Evolutionary conservation across 2,113 vertebrate genomes (phyloP), one percentile per base, ranked within the genome.

Genomic region (Tachysurus vachellii): DNA sequence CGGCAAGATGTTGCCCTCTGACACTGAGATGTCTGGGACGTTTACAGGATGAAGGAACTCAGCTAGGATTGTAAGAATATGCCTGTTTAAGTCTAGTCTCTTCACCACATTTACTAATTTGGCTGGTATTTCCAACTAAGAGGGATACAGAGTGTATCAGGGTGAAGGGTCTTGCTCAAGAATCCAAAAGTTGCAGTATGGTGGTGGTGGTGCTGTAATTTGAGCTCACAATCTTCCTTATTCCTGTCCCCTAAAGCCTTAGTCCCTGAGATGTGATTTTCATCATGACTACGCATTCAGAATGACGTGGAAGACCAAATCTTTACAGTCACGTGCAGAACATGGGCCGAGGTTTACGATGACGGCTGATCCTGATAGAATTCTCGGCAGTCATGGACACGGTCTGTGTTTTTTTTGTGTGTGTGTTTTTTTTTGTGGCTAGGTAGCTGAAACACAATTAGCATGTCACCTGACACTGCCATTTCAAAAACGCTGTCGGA

Each of bases 371-470:
- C 75, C 75, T 85, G 89, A 90, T 90, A 36, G n/a, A 66, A 87
- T 88, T 89, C 86, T 79, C 61, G 44, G 57, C 70, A 83, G 50
- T 80, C 50, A 62, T 84, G 73, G 56, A 86, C 77, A 68, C 36
- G 12, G 87, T 77, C 62, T 88, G 84, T 89, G 42, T 75, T 44
- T 71, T 36, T 71, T 36, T 36, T 77, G 47, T 88, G 84, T 89
- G 42, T 75, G 19, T 71, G 16, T 71, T 36, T 80, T 36, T 87
- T 86, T 86, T 88, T 77, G 82, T 59, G 64, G 56, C 77, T 79
- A 57, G 73, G 61, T 75, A 85, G 77, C n/a, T 87, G 80, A 89
- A 88, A 88, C 61, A 79, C 86, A 90, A 89, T 90, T 89, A 89
- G 71, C 57, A 61, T 14, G 31, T 88, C 88, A 90, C 75, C 86